phyloP scores from a whole-genome alignment of 2,113 vertebrate genomes.

The Aleadryas rufinucha region DNA sequence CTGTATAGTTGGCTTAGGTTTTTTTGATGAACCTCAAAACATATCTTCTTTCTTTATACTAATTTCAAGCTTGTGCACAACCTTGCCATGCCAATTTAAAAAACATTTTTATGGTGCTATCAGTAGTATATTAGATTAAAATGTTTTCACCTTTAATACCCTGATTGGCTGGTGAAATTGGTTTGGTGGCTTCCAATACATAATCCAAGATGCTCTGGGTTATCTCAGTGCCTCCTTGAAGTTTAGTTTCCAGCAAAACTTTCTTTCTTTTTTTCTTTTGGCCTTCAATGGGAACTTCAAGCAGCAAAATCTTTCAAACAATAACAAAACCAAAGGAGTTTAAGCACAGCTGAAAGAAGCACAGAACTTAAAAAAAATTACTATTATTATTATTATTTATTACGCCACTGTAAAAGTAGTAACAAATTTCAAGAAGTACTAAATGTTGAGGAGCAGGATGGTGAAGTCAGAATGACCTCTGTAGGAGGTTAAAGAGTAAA shows the following conservation, averaged over 20 bases:
- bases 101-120: not conserved
- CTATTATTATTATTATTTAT: not conserved
- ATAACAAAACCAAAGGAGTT: not conserved
- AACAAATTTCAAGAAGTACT: not conserved
- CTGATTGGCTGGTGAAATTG: constrained; percentile 90
- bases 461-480: not conserved
- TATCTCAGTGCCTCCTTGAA: constrained; percentile 83
- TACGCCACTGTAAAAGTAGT: not conserved
- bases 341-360: not conserved
- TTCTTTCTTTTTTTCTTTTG: constrained; percentile 97
- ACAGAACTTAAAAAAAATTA: not conserved
- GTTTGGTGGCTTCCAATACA: constrained; percentile 89
- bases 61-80: not conserved
- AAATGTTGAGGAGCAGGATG: not conserved
- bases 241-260: constrained; percentile 88
- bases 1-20: not conserved
- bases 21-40: not conserved
- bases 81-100: not conserved
- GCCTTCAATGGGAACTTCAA: constrained; percentile 94
- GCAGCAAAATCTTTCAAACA: constrained; percentile 86
- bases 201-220: constrained; percentile 93
- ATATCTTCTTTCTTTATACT: not conserved
- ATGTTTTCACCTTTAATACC: constrained; percentile 86
- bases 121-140: not conserved
- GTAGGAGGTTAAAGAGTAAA: not conserved